Percentiles rank a stretch among this genome's conserved stretches.
phyloP scores from a whole-genome alignment of 2,888 invertebrate species.

The Athripsodes cinereus region DNA sequence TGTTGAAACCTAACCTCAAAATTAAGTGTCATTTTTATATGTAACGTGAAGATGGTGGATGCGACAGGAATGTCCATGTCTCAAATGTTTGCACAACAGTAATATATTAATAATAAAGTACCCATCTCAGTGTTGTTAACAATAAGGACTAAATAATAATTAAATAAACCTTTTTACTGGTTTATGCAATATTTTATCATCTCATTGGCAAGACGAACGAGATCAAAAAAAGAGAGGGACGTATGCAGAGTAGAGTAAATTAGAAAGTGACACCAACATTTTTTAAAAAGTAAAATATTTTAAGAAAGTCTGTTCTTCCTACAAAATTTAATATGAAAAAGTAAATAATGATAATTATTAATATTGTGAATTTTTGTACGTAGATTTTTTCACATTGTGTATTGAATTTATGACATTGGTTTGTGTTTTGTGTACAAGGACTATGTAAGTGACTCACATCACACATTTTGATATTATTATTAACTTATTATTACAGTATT shows the following conservation, averaged over 20 bases:
- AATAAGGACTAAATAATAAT: too few relatives aligned
- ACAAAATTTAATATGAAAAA: constrained; percentile 9
- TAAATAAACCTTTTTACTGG: too few relatives aligned
- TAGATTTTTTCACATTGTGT: constrained; percentile 27
- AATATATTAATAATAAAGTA: too few relatives aligned
- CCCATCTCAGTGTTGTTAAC: too few relatives aligned
- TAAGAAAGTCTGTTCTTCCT: constrained; percentile 25
- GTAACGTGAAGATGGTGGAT: too few relatives aligned
- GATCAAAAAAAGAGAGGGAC: not conserved
- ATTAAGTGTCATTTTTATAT: too few relatives aligned
- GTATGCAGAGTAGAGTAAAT: constrained; percentile 14
- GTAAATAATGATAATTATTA: constrained; percentile 12
- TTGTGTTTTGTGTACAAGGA: not conserved
- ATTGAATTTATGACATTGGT: not conserved
- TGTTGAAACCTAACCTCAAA: too few relatives aligned
- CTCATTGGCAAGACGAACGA: too few relatives aligned
- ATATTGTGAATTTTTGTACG: constrained; percentile 28
- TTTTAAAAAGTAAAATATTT: not conserved
- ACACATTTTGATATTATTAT: not conserved
- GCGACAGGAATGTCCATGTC: not conserved
- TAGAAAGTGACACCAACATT: constrained; percentile 27
- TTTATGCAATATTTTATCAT: too few relatives aligned
- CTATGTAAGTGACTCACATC: not conserved
- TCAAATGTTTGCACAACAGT: not conserved
- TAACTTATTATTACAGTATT: not conserved